Conservation (phyloP, 2,113 vertebrate species). For the Rhizomys pruinosus region DNA sequence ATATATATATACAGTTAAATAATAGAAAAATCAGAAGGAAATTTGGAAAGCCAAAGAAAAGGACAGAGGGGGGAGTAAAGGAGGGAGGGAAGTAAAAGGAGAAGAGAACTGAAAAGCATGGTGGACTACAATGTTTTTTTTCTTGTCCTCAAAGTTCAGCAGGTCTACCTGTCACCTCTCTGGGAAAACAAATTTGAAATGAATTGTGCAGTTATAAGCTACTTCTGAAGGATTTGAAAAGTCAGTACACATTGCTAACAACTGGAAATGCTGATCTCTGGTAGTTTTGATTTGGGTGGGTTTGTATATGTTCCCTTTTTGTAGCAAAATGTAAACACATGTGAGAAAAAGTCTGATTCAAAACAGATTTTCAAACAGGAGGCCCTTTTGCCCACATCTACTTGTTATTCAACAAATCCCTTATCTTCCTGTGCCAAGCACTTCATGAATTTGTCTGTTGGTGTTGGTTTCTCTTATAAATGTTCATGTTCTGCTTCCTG, state of each 20-base stretch:
- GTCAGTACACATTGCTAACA: background rate
- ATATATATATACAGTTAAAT: no score
- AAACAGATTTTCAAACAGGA: conserved; percentile 55
- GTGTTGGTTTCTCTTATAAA: background rate
- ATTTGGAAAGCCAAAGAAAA: background rate
- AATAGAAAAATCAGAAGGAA: no score
- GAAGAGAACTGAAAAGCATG: background rate
- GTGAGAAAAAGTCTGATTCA: conserved; percentile 54
- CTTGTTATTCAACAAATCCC: background rate
- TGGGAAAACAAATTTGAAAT: conserved; percentile 13
- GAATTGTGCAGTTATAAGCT: background rate
- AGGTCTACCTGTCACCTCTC: background rate
- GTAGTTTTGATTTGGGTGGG: conserved; percentile 5
- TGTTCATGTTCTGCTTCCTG: background rate
- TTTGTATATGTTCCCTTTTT: conserved; percentile 21
- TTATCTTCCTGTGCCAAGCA: background rate
- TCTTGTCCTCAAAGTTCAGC: background rate
- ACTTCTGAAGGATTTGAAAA: background rate
- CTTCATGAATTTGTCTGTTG: conserved; percentile 41
- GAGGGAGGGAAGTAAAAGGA: no score
- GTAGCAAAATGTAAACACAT: conserved; percentile 52
- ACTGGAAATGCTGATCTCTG: background rate
- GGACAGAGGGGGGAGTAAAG: background rate
- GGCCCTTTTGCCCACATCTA: background rate
- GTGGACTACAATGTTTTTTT: background rate